A percentile compares a stretch with the other conserved stretches of the same genome.
Evolutionary conservation across 2,797 vertebrate species (phyloP).

Genomic region (Notolepis coatsorum): DNA sequence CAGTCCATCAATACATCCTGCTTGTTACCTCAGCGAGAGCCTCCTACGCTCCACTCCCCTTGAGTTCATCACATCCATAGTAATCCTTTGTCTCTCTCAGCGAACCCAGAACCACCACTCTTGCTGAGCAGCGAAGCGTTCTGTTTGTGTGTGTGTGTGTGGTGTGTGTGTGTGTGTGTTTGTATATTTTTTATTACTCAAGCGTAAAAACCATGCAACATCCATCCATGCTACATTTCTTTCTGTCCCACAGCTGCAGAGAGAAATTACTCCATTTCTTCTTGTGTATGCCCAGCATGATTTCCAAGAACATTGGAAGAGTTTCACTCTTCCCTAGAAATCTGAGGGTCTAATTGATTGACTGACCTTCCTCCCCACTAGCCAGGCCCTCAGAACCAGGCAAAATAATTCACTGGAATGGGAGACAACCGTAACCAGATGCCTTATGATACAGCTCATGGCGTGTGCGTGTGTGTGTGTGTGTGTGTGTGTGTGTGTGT

Average conservation of each 20-base stretch:
- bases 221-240: background rate
- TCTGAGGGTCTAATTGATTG: conserved; percentile 49
- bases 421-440: conserved; percentile 71
- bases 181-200: too few relatives aligned
- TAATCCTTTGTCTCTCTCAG: conserved; percentile 15
- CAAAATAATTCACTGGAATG: conserved; percentile 54
- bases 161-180: too few relatives aligned
- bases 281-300: background rate
- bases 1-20: conserved; percentile 44
- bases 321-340: conserved; percentile 30
- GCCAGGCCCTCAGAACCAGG: conserved; percentile 46
- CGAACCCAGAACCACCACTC: background rate
- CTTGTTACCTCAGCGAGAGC: conserved; percentile 18
- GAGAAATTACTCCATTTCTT: conserved; percentile 10
- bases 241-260: background rate
- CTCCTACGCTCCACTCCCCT: conserved; percentile 14
- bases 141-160: too few relatives aligned
- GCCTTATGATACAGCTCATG: conserved; percentile 48
- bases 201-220: conserved; percentile 24
- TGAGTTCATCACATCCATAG: conserved; percentile 6
- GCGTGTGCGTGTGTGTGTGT: too few relatives aligned
- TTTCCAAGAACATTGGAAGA: conserved; percentile 3
- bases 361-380: conserved; percentile 36
- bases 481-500: too few relatives aligned
- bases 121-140: background rate